Conservation (phyloP, 2,888 invertebrate species). For the Chrysopilus asiliformis region DNA sequence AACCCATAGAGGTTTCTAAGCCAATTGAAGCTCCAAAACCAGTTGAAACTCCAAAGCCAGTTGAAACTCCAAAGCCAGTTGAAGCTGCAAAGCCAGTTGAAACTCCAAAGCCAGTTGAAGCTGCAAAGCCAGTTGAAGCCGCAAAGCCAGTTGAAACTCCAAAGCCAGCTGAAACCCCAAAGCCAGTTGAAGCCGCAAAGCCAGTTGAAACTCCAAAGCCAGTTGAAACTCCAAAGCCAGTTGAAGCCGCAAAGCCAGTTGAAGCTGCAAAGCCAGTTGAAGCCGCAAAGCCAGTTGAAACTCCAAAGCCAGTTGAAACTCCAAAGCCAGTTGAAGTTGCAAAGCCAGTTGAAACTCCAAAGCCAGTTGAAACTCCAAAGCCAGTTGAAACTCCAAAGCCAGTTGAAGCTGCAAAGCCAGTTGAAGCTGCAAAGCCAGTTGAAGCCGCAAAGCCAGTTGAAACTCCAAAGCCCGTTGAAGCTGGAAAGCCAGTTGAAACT, state of each 20-base stretch:
- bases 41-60: neutral
- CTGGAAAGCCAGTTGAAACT: slow-evolving; percentile 84
- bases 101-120: slow-evolving; percentile 53
- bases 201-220: slow-evolving; percentile 39
- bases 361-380: slow-evolving; percentile 89
- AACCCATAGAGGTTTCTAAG: slow-evolving; percentile 67
- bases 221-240: slow-evolving; percentile 84
- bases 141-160: slow-evolving; percentile 52
- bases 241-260: slow-evolving; percentile 94
- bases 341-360: slow-evolving; percentile 10
- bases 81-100: slow-evolving; percentile 88
- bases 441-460: slow-evolving; percentile 70
- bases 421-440: slow-evolving; percentile 86
- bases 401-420: slow-evolving; percentile 60
- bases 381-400: slow-evolving; percentile 50
- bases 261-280: slow-evolving; percentile 62
- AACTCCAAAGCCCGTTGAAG: slow-evolving; percentile 73
- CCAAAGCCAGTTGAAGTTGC: slow-evolving; percentile 1
- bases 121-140: slow-evolving; percentile 38
- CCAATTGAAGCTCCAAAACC: neutral
- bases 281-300: neutral
- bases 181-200: slow-evolving; percentile 5
- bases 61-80: slow-evolving; percentile 56
- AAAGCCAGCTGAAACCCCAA: slow-evolving; percentile 1
- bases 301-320: slow-evolving; percentile 2